Percentiles rank a stretch among this genome's conserved stretches.
These are phyloP conservation scores for Nipponacmea schrenckii DNA, from an alignment of 2,888 invertebrate genomes.

Conservation along the genomic window DNA sequence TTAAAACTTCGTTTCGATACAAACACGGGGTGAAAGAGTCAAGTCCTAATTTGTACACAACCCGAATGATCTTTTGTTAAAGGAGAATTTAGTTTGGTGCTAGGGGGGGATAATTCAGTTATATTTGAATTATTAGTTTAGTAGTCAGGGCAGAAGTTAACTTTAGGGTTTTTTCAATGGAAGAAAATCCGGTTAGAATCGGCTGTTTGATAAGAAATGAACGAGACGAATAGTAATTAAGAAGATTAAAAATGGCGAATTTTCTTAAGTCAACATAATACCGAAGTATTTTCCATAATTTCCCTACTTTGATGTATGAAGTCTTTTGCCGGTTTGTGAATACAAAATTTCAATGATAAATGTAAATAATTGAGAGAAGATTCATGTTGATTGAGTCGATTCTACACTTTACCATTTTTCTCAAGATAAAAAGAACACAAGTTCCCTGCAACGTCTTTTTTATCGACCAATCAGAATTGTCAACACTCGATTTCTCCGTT, in stretches of 20 bases:
- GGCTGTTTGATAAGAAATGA: background rate
- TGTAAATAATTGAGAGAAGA: constrained; percentile 2
- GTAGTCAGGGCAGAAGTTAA: background rate
- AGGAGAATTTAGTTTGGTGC: background rate
- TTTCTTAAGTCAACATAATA: background rate
- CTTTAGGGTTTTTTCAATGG: background rate
- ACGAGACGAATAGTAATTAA: constrained; percentile 2
- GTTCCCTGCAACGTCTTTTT: background rate
- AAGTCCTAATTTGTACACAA: background rate
- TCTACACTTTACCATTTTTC: background rate
- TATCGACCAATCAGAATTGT: constrained; percentile 7
- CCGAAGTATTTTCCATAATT: background rate
- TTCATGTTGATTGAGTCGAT: background rate
- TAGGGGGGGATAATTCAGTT: background rate
- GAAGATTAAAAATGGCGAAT: constrained; percentile 2
- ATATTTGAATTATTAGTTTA: constrained; percentile 5
- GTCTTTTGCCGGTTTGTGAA: background rate
- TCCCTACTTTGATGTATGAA: background rate
- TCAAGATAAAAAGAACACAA: constrained; percentile 7
- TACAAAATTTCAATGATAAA: background rate
- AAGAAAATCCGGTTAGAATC: background rate
- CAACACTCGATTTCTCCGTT: constrained; percentile 1
- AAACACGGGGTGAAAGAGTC: background rate
- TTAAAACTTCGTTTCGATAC: background rate
- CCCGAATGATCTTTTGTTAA: background rate